Base-by-base conservation (phyloP, 1,140 invertebrate species). In the Ceratosolen fusciceps region DNA sequence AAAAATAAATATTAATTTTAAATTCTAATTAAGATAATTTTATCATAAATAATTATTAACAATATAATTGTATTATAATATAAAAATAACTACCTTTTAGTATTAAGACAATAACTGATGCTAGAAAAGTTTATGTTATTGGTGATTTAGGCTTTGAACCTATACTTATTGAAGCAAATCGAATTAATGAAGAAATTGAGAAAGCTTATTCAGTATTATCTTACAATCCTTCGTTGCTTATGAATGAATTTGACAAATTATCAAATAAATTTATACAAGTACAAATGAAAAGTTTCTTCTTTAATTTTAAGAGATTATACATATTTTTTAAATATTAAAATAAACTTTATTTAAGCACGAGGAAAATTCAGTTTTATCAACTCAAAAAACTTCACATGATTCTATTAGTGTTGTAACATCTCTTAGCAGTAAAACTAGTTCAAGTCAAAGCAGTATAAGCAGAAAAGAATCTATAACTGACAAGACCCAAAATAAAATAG, bases 131-230 rank as follows among this genome's bases (percentile, higher is more conserved):
- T 71, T 83, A 79, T 70, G 3, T 2, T 5, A 29, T 29, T 31
- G 81, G 80, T 60, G 78, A 85, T 74, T 80, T 83, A 67, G 76
- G 81, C 31, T 83, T 83, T 39, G 62, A 83, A 29, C 77, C 82
- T 8, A 67, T 74, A 7, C 62, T 70, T 52, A 62, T 83, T 68
- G 47, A 84, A 34, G 34, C 79, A 34, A 19, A 74, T 21, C 2
- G 29, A 26, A 24, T 56, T 31, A 37, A 37, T 39, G 0, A 49
- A 52, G 31, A 54, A 73, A 24, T 29, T 14, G 19, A 71, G 0
- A 60, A 31, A 9, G 14, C 34, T 60, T 26, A n/a, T 7, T 54
- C 47, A 21, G 9, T 19, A 10, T 76, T 68, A 21, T 14, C 24
- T 71, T 0, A 74, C 0, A 70, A 37, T 74, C 4, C 70, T 60